phyloP scores from a whole-genome alignment of 2,888 invertebrate genomes.

The Leptinotarsa haldemani region DNA sequence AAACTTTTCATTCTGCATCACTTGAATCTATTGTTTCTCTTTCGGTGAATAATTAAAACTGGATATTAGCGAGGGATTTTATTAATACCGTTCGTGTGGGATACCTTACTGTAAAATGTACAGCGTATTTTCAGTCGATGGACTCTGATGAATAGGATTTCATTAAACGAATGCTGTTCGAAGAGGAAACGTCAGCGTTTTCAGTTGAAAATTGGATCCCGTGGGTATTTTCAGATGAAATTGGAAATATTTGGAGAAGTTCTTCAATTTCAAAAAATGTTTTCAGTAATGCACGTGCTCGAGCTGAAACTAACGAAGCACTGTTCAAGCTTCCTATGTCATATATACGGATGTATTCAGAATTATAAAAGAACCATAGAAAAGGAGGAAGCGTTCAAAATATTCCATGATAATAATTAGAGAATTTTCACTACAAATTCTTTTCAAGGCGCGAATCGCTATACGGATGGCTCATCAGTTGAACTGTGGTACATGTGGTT shows the following conservation, averaged over 20 bases:
- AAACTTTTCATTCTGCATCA: constrained; percentile 51
- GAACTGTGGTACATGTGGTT: too few species aligned
- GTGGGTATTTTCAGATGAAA: neutral
- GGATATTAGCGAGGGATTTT: constrained; percentile 23
- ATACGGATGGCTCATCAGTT: too few species aligned
- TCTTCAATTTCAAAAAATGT: neutral
- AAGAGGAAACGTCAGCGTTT: neutral
- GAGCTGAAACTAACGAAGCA: neutral
- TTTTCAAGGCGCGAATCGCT: too few species aligned
- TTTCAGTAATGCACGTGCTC: too few species aligned
- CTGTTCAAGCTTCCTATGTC: too few species aligned
- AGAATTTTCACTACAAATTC: too few species aligned
- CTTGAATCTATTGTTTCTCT: constrained; percentile 47
- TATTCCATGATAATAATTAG: too few species aligned
- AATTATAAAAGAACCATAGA: too few species aligned
- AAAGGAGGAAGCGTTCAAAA: too few species aligned
- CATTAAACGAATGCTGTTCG: neutral
- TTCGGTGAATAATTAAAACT: constrained; percentile 25
- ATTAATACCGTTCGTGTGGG: constrained; percentile 5
- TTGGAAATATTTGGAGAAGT: neutral
- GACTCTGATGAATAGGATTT: constrained; percentile 22
- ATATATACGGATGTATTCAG: too few species aligned
- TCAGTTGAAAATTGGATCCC: neutral
- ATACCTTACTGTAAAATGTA: constrained; percentile 14
- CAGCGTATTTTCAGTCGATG: constrained; percentile 21